Evolutionary conservation across 2,888 invertebrate species (phyloP), one percentile per base, ranked within the genome.

Genomic region (Xestia ashworthii): DNA sequence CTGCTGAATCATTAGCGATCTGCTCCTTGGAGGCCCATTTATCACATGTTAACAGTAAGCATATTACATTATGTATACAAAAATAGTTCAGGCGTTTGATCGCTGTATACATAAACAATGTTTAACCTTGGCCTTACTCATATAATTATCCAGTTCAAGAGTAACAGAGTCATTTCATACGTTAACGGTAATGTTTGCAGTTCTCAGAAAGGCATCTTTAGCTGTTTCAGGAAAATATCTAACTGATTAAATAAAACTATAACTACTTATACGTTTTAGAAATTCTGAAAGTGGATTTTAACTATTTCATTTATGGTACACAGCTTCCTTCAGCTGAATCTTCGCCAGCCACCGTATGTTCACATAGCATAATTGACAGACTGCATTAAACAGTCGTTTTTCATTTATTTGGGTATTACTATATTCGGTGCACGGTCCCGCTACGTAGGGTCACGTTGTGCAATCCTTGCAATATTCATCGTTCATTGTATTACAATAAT

Each of bases 401-500:
- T 84, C 71, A 82, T 83, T 75, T 84, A 84, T 87, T 89, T 85
- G 81, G 85, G 80, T 86, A 81, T 82, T 75, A 78, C 90, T 88
- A 90, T 89, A 90, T 90, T 87, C 62, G 86, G 89, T 83, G 83
- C 83, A 83, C 74, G 77, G 80, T 88, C 88, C 90, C 87, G 87
- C 84, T 89, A 90, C 85, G 86, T 84, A 88, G 91, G 87, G 82
- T 87, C 87, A 82, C 81, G 85, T 93, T 94, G 91, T 90, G 92
- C 90, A 95, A 95, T 93, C 86, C 85, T 89, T 92, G 92, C 93
- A 93, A 94, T 94, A 94, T 94, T 94, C 94, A 94, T 94, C 92
- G 91, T 89, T 93, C 93, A 95, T 95, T 95, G 95, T 95, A 94
- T 93, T 93, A 93, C 92, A 93, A 94, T 95, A 95, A 95, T 95